Conservation (phyloP, 2,113 vertebrate species). For the Hippocampus comes region DNA sequence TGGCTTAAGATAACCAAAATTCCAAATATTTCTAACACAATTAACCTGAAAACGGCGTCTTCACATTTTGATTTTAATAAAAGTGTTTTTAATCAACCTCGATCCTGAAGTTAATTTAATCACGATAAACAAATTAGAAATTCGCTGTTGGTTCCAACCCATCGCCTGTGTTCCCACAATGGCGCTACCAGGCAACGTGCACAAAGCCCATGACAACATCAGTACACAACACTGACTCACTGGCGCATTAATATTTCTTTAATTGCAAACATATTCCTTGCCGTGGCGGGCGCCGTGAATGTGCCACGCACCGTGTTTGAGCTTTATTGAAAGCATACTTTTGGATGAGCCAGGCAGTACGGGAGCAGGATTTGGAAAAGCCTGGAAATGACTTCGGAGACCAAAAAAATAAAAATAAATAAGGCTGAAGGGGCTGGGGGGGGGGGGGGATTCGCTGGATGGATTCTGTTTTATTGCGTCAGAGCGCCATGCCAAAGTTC, state of each 20-base stretch:
- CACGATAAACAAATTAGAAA: not conserved
- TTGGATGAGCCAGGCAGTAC: constrained; percentile 18
- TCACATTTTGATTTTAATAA: not conserved
- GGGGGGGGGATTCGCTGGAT: not conserved
- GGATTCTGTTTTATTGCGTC: not conserved
- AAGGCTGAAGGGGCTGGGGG: not conserved
- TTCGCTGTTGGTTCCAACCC: not conserved
- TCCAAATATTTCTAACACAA: no score
- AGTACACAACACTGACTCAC: not conserved
- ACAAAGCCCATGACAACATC: not conserved
- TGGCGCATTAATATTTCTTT: constrained; percentile 18
- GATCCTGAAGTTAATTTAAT: not conserved
- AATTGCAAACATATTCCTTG: constrained; percentile 27
- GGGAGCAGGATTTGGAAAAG: constrained; percentile 25
- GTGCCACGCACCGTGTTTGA: constrained; percentile 21
- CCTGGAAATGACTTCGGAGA: constrained; percentile 9
- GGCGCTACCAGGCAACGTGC: not conserved
- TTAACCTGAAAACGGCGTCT: not conserved
- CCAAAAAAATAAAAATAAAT: not conserved
- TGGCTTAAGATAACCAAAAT: no score
- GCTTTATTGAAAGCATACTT: constrained; percentile 48
- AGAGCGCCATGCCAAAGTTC: constrained; percentile 4
- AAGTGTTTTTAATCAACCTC: not conserved
- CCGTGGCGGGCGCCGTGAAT: constrained; percentile 7
- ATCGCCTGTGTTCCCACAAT: not conserved